These are phyloP conservation scores for Drosophila greeni DNA, from an alignment of 2,888 invertebrate genomes.

Conservation along the genomic window DNA sequence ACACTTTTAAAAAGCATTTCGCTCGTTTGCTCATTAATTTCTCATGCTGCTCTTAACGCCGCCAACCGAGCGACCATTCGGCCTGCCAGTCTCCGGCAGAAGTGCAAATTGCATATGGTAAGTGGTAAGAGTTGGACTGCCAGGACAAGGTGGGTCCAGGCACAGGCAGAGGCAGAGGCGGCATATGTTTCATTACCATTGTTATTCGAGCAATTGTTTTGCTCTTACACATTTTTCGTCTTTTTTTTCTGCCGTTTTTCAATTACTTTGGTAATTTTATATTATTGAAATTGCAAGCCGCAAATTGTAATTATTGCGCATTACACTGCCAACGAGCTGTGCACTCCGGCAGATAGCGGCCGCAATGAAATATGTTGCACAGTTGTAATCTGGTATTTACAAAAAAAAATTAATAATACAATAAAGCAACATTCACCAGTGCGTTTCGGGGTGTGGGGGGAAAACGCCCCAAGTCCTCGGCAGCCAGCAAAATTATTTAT, in stretches of 20 bases:
- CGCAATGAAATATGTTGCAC: slow-evolving; percentile 66
- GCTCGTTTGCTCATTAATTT: slow-evolving; percentile 70
- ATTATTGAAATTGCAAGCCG: slow-evolving; percentile 72
- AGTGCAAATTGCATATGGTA: slow-evolving; percentile 42
- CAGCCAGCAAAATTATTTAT: slow-evolving; percentile 59
- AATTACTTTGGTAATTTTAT: slow-evolving; percentile 75
- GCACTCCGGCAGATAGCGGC: slow-evolving; percentile 21
- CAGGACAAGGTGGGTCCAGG: slow-evolving; percentile 11
- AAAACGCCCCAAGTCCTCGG: slow-evolving; percentile 15
- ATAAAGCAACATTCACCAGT: slow-evolving; percentile 27
- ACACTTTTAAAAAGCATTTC: slow-evolving; percentile 73
- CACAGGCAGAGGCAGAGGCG: slow-evolving; percentile 3
- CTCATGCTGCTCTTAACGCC: slow-evolving; percentile 69
- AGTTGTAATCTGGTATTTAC: slow-evolving; percentile 73
- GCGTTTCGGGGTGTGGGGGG: slow-evolving; percentile 1
- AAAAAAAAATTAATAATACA: slow-evolving; percentile 59
- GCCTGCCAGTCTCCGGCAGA: slow-evolving; percentile 28
- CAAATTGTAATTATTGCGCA: slow-evolving; percentile 72
- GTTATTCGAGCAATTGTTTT: slow-evolving; percentile 41
- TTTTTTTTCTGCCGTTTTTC: slow-evolving; percentile 50
- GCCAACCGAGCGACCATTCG: background rate
- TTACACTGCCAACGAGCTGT: slow-evolving; percentile 29
- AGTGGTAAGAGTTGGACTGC: slow-evolving; percentile 33
- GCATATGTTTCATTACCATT: slow-evolving; percentile 64
- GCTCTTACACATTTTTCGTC: slow-evolving; percentile 2